Conservation (phyloP, 92 coral and sea anemone genomes). For the Parazoanthus darwini region DNA sequence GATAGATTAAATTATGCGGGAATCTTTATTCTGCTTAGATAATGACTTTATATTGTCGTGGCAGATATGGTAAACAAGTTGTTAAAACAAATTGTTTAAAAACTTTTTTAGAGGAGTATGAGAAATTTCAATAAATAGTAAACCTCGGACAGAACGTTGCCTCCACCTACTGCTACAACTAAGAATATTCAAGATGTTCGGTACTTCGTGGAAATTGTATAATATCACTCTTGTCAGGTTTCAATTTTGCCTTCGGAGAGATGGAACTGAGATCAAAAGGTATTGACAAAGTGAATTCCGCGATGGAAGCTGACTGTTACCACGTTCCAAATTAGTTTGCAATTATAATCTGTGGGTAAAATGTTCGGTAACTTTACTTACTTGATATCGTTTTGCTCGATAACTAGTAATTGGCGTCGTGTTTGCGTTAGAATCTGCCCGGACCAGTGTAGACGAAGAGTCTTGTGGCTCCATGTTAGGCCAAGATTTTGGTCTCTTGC, state of each 20-base stretch:
- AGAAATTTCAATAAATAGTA: too few species aligned
- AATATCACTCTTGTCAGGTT: not conserved
- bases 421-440: slow-evolving; percentile 20
- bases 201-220: not conserved
- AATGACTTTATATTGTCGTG: too few species aligned
- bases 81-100: too few species aligned
- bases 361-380: not conserved
- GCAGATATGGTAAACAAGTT: too few species aligned
- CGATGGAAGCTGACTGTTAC: not conserved
- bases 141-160: not conserved
- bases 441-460: not conserved
- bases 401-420: not conserved
- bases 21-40: too few species aligned
- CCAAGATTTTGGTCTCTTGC: slow-evolving; percentile 33
- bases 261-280: not conserved
- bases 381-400: slow-evolving; percentile 25
- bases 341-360: not conserved
- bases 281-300: not conserved
- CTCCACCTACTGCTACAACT: not conserved
- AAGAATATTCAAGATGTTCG: not conserved
- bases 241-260: not conserved
- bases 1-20: too few species aligned
- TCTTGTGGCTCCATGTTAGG: slow-evolving; percentile 34
- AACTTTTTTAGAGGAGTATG: too few species aligned
- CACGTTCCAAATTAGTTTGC: not conserved